Percentiles rank a stretch among this genome's conserved stretches.
phyloP scores from a whole-genome alignment of 2,888 invertebrate species.

The Ophion ventricosus region DNA sequence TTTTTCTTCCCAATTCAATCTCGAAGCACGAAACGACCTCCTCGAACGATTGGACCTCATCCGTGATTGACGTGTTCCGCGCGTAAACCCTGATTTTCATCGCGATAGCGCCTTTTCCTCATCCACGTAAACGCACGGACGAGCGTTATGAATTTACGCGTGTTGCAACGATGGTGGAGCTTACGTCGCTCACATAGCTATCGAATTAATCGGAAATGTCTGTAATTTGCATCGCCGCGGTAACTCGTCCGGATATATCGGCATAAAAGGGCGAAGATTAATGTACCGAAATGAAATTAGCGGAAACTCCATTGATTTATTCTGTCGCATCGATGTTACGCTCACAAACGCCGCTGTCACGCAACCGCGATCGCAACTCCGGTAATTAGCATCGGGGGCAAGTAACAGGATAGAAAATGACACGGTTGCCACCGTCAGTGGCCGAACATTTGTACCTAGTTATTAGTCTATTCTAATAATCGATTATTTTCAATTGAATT shows the following conservation, averaged over 20 bases:
- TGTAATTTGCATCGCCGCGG: constrained; percentile 66
- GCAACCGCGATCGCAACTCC: not conserved
- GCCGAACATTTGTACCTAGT: not conserved
- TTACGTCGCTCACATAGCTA: constrained; percentile 28
- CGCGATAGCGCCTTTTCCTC: constrained; percentile 8
- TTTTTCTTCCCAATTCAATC: constrained; percentile 9
- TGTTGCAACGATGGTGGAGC: constrained; percentile 1
- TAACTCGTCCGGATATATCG: constrained; percentile 31
- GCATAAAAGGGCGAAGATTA: constrained; percentile 19
- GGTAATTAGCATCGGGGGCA: not conserved
- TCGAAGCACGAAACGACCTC: constrained; percentile 27
- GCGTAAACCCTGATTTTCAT: not conserved
- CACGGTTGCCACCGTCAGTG: not conserved
- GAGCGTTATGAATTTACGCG: constrained; percentile 36
- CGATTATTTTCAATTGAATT: too few species aligned
- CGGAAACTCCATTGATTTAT: constrained; percentile 66
- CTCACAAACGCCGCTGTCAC: not conserved
- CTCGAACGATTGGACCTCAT: constrained; percentile 51
- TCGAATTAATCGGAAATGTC: constrained; percentile 68
- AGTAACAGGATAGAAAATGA: not conserved
- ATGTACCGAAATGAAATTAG: constrained; percentile 64
- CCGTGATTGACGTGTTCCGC: constrained; percentile 43
- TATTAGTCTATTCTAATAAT: too few species aligned
- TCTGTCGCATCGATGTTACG: not conserved
- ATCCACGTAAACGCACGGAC: not conserved